Percentiles rank a stretch among this genome's conserved stretches.
phyloP scores from a whole-genome alignment of 2,113 vertebrate species.

The Myocastor coypus region DNA sequence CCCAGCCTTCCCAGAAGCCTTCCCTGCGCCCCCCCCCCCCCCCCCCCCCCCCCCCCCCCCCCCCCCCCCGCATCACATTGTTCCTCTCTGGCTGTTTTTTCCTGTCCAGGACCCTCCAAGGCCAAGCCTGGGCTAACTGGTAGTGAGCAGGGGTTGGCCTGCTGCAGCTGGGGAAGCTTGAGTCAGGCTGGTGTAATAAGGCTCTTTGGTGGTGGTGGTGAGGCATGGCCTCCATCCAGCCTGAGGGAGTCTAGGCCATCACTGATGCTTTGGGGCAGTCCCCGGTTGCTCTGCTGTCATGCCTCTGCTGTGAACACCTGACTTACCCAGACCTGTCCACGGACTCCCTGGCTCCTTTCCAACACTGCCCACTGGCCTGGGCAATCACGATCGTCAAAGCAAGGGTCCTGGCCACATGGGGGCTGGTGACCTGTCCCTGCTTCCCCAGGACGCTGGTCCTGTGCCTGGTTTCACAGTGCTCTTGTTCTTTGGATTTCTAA shows the following conservation, averaged over 20 bases:
- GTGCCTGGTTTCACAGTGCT: neutral
- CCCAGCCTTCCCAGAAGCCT: neutral
- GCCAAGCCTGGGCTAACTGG: neutral
- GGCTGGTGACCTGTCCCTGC: neutral
- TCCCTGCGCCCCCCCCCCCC: neutral
- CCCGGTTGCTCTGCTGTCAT: no score
- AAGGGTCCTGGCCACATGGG: neutral
- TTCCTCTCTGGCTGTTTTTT: constrained; percentile 33
- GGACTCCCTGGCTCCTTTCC: neutral
- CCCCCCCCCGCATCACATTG: neutral
- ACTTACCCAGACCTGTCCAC: neutral
- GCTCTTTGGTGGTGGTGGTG: no score
- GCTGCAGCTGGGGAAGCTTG: neutral
- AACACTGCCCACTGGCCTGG: no score
- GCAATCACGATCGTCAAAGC: neutral
- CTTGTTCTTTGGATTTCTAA: neutral
- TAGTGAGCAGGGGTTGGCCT: neutral
- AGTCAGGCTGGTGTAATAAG: neutral
- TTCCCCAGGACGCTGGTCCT: no score
- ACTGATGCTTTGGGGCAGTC: neutral
- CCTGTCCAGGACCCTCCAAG: constrained; percentile 21
- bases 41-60: no score
- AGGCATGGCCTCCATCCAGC: no score
- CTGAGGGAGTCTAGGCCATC: neutral
- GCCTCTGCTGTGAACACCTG: neutral